Evolutionary conservation across 1,140 invertebrate genomes (phyloP), one percentile per base, ranked within the genome.

Genomic region (Rhizoglyphus robini): DNA sequence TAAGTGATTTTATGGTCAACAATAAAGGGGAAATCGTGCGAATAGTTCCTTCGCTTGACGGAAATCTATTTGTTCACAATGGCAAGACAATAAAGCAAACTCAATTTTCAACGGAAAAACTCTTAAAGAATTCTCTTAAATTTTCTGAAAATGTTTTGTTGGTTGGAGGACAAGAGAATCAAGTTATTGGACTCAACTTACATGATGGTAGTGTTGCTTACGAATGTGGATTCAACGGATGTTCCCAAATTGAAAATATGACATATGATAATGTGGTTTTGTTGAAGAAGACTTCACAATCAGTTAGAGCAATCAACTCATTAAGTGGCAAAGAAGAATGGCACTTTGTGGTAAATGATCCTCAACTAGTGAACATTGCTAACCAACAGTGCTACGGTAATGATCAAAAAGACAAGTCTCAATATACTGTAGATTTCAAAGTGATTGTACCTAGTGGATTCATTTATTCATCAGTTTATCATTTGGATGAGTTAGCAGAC

Each of bases 321-420:
- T 79, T 83, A 34, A 83, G 82, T 34, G 91, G 92, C 11, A 73
- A 76, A 54, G 91, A 96, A 80, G 88, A 85, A 85, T 96, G 92
- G 92, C 95, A 96, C 78, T 96, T 93, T 72, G 93, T 88, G 75
- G 90, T 96, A 32, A 89, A 87, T 1, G 84, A 88, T 67, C 62
- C 62, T 23, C 38, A 64, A 49, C 5, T 64, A 2, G 8, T 30
- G 3, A n/a, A 30, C 18, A 32, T 29, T 23, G 36, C 3, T n/a
- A 4, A 4, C 2, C 13, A 64, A 20, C 2, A 64, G n/a, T 64
- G 62, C 49, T 23, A 64, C 5, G 3, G 47, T 13, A 4, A 48
- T 4, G 5, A 29, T 62, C 3, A 27, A 5, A 64, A 20, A 11
- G 32, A 62, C 8, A 5, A 8, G 47, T 41, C 60, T 8, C 8